These are phyloP conservation scores for Phyllotis vaccarum DNA, from an alignment of 2,797 vertebrate genomes.

Conservation along the genomic window DNA sequence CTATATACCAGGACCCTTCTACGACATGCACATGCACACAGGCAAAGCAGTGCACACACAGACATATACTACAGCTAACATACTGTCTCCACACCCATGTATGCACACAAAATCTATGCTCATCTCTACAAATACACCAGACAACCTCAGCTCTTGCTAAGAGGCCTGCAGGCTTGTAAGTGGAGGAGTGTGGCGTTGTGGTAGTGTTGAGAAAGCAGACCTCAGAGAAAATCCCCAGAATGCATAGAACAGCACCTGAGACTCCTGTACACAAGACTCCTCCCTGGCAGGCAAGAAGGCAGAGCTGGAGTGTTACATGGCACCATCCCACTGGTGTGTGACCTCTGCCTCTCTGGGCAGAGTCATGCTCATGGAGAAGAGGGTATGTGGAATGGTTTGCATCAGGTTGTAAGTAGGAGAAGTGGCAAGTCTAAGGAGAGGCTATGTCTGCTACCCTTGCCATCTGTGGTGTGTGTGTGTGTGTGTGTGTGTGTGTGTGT, in stretches of 20 bases:
- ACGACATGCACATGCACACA: background rate
- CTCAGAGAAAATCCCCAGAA: background rate
- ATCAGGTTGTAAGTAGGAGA: background rate
- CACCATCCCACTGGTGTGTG: too few relatives aligned
- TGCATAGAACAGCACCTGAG: too few relatives aligned
- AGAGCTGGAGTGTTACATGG: background rate
- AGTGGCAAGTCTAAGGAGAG: background rate
- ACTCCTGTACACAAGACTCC: rapidly evolving
- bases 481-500: too few relatives aligned
- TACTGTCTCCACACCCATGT: background rate
- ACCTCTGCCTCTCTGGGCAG: background rate
- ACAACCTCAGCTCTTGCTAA: background rate
- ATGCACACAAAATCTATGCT: background rate
- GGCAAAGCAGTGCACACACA: background rate
- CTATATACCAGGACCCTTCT: background rate
- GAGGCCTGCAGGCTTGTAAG: background rate
- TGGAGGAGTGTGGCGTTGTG: rapidly evolving
- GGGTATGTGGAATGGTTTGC: background rate
- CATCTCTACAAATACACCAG: background rate
- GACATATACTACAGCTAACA: too few relatives aligned
- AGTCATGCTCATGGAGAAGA: background rate
- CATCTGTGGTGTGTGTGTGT: background rate
- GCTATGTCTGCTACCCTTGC: too few relatives aligned
- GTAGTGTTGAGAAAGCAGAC: background rate
- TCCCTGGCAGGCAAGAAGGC: background rate